A percentile compares a stretch with the other conserved stretches of the same genome.
Evolutionary conservation across 1,140 invertebrate genomes (phyloP).

Genomic region (Drosophila triauraria): DNA sequence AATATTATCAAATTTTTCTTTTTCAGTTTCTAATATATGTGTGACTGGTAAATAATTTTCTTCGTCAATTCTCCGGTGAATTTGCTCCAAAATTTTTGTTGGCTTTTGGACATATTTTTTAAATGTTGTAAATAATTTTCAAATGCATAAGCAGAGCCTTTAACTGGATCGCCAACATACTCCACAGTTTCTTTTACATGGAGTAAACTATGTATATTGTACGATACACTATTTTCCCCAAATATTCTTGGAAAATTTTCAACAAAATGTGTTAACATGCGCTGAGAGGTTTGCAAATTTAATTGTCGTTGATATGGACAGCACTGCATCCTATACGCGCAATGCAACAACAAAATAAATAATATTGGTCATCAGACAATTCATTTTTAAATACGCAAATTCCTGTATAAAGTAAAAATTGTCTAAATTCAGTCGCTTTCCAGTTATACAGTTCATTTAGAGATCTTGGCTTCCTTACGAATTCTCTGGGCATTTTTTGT

Average conservation of each 20-base stretch:
- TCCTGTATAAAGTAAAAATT: conserved; percentile 38
- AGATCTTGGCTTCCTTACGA: conserved; percentile 21
- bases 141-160: neutral
- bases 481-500: conserved; percentile 25
- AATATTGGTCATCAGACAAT: conserved; percentile 16
- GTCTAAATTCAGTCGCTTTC: conserved; percentile 35
- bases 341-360: conserved; percentile 15
- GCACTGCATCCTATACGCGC: conserved; percentile 26
- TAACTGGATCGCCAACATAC: neutral
- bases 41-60: no score
- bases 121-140: neutral
- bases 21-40: no score
- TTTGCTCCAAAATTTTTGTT: no score
- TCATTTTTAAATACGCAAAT: neutral
- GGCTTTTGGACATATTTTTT: no score
- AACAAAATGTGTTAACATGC: conserved; percentile 10
- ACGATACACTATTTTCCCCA: neutral
- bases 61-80: no score
- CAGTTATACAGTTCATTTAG: neutral
- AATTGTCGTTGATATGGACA: conserved; percentile 14
- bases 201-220: neutral
- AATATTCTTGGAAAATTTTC: neutral
- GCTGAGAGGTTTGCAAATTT: conserved; percentile 14
- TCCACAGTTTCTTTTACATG: neutral
- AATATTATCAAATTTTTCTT: no score